These are phyloP conservation scores for Syritta pipiens DNA, from an alignment of 2,888 invertebrate genomes.

Conservation along the genomic window DNA sequence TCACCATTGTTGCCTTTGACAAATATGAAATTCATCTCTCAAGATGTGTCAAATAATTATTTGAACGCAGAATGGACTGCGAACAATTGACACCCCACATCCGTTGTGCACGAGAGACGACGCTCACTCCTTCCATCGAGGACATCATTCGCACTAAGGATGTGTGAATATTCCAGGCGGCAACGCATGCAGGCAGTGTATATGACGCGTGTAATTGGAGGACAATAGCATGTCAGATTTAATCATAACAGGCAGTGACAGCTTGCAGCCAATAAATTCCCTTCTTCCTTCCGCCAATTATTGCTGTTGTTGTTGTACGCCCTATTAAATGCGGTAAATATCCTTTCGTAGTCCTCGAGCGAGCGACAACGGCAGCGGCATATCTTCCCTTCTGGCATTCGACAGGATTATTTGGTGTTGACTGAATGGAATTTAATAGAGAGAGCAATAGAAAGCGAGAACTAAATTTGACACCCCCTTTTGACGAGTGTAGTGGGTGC, in stretches of 20 bases:
- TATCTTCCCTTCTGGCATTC: conserved; percentile 48
- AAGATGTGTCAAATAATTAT: conserved; percentile 50
- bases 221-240: conserved; percentile 72
- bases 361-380: conserved; percentile 20
- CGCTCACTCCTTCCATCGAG: conserved; percentile 17
- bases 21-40: conserved; percentile 65
- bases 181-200: conserved; percentile 59
- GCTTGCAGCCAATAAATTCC: conserved; percentile 71
- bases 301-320: conserved; percentile 45
- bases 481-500: conserved; percentile 9
- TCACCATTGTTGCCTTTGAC: conserved; percentile 37
- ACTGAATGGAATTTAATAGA: conserved; percentile 63
- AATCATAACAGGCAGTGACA: conserved; percentile 72
- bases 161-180: conserved; percentile 2
- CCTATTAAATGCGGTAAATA: conserved; percentile 58
- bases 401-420: conserved; percentile 47
- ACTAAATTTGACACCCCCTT: conserved; percentile 65
- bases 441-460: conserved; percentile 40
- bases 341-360: conserved; percentile 32
- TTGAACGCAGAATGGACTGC: conserved; percentile 35
- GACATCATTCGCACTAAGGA: conserved; percentile 51
- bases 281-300: conserved; percentile 67
- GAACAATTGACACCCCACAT: conserved; percentile 48
- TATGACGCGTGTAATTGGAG: conserved; percentile 73
- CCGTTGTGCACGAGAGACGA: not conserved